Percentiles rank a stretch among this genome's conserved stretches.
Evolutionary conservation across 2,113 vertebrate species (phyloP).

Genomic region (Mobula hypostoma): DNA sequence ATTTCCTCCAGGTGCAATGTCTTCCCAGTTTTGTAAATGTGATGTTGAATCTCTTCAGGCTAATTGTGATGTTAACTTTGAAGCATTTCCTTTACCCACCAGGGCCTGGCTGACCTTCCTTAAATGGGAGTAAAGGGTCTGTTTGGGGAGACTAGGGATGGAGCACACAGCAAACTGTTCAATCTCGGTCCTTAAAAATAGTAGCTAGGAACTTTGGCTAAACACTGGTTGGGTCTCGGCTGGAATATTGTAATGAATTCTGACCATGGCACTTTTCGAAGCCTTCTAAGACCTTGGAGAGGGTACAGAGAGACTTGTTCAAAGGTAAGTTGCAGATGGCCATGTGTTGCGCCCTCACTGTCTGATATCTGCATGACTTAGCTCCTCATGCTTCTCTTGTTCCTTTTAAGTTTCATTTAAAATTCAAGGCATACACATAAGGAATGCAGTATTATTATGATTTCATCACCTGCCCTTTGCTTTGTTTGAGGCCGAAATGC

Average conservation of each 20-base stretch:
- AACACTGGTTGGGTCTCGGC: neutral
- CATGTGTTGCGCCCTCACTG: neutral
- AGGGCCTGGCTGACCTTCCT: too few relatives aligned
- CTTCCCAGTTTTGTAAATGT: too few relatives aligned
- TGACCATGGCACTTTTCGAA: neutral
- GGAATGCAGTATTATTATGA: conserved; percentile 22
- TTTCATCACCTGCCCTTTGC: conserved; percentile 21
- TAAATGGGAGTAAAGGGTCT: too few relatives aligned
- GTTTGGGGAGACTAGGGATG: too few relatives aligned
- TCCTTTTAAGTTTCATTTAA: neutral
- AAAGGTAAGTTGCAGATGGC: neutral
- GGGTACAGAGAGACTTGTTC: neutral
- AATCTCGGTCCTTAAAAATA: neutral
- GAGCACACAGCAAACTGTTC: neutral
- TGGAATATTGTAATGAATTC: neutral
- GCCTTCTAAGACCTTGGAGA: neutral
- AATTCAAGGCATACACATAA: neutral
- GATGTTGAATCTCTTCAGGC: too few relatives aligned
- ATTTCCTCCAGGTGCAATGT: too few relatives aligned
- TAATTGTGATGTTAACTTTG: too few relatives aligned
- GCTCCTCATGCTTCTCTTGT: neutral
- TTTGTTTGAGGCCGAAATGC: neutral
- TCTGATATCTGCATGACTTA: neutral
- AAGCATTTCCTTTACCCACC: too few relatives aligned
- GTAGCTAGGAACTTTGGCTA: neutral